A percentile compares a stretch with the other conserved stretches of the same genome.
These are phyloP conservation scores for Pristionchus maxplancki DNA, from an alignment of 2,888 invertebrate species.

Conservation along the genomic window DNA sequence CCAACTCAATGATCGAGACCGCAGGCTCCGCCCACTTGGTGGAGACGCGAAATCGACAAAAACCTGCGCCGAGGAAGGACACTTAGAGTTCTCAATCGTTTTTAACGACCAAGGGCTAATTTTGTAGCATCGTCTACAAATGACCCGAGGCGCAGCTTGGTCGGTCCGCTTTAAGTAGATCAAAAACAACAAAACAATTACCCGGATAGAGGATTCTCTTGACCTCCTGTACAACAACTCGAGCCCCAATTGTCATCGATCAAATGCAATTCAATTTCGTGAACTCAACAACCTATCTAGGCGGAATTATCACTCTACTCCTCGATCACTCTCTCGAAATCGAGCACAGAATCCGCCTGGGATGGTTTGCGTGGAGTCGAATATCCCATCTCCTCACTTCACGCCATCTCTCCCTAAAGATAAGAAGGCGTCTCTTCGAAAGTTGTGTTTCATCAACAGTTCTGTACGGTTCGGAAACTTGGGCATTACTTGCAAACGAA, in stretches of 20 bases:
- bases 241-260: neutral
- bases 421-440: neutral
- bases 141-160: too few species aligned
- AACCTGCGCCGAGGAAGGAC: too few species aligned
- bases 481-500: neutral
- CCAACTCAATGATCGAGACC: too few species aligned
- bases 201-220: too few species aligned
- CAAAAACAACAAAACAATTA: too few species aligned
- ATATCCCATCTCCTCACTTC: constrained; percentile 1
- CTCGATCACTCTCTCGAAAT: neutral
- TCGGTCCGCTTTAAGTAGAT: too few species aligned
- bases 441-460: neutral
- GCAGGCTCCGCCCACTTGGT: too few species aligned
- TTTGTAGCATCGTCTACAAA: too few species aligned
- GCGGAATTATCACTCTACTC: neutral
- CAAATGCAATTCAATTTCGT: neutral
- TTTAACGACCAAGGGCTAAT: neutral
- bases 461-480: neutral
- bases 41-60: too few species aligned
- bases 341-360: neutral
- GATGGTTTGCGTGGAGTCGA: constrained; percentile 3
- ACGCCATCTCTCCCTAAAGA: neutral
- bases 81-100: too few species aligned
- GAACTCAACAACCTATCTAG: neutral
- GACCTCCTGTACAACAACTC: neutral